A percentile compares a stretch with the other conserved stretches of the same genome.
Evolutionary conservation across 1,140 invertebrate genomes (phyloP).

Genomic region (Drosophila yakuba): DNA sequence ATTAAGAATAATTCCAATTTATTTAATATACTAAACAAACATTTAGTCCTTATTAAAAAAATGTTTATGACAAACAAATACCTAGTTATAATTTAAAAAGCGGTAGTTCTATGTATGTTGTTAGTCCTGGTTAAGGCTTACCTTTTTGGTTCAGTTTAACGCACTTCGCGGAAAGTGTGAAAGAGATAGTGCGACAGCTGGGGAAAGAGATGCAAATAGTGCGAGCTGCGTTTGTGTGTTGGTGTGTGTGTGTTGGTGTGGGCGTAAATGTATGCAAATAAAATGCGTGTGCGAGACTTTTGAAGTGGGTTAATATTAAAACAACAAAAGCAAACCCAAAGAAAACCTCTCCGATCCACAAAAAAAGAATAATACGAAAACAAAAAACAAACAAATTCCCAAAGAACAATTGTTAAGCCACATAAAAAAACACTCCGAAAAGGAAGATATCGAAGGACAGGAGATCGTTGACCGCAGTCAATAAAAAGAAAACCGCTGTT

Average conservation of each 20-base stretch:
- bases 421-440: slow-evolving; percentile 56
- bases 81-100: too few species aligned
- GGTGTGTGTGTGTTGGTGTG: slow-evolving; percentile 9
- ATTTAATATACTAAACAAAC: too few species aligned
- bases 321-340: slow-evolving; percentile 55
- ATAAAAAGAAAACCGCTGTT: slow-evolving; percentile 21
- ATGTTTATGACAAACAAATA: too few species aligned
- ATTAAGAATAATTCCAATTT: too few species aligned
- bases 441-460: slow-evolving; percentile 74
- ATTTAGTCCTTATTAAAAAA: too few species aligned
- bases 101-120: too few species aligned
- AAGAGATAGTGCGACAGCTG: slow-evolving; percentile 10
- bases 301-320: slow-evolving; percentile 82
- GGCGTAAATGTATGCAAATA: slow-evolving; percentile 77
- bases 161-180: slow-evolving; percentile 38
- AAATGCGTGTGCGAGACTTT: slow-evolving; percentile 75
- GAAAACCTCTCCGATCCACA: slow-evolving; percentile 16
- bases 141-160: slow-evolving; percentile 30
- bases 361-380: slow-evolving; percentile 5
- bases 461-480: slow-evolving; percentile 25
- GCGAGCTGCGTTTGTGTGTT: background rate
- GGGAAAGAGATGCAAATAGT: slow-evolving; percentile 16
- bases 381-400: background rate
- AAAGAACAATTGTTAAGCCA: slow-evolving; percentile 35
- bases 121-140: background rate